phyloP scores from a whole-genome alignment of 2,888 invertebrate genomes.

The Calameuta pallipes region DNA sequence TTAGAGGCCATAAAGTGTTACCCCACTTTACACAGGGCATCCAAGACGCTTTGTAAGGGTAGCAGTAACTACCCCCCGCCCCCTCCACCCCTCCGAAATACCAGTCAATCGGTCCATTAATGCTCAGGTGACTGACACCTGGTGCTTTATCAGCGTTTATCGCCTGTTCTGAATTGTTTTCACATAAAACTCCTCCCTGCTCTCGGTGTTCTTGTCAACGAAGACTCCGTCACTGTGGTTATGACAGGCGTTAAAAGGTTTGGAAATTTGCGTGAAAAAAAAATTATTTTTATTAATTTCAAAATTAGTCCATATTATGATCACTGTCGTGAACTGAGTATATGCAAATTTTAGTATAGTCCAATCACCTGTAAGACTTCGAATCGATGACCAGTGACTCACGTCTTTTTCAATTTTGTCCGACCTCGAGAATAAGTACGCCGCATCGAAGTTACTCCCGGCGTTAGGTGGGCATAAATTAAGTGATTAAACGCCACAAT shows the following conservation, averaged over 20 bases:
- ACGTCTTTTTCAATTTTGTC: not conserved
- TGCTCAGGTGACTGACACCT: not conserved
- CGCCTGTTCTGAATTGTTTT: not conserved
- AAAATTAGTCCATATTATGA: not conserved
- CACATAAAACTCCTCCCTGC: not conserved
- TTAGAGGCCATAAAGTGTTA: slow-evolving; percentile 32
- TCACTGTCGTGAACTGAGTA: not conserved
- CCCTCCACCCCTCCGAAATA: not conserved
- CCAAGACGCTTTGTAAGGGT: not conserved
- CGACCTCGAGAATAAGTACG: not conserved
- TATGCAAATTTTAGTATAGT: too few species aligned
- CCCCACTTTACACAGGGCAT: not conserved
- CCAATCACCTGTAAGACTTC: not conserved
- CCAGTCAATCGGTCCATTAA: not conserved
- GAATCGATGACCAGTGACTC: not conserved
- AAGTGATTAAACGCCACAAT: not conserved
- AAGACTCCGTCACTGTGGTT: not conserved
- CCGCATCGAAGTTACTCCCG: not conserved
- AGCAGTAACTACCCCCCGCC: not conserved
- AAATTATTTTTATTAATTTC: not conserved
- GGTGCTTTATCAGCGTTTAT: not conserved
- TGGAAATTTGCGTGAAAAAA: not conserved
- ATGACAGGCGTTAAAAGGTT: not conserved
- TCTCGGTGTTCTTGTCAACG: not conserved
- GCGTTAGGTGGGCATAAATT: slow-evolving; percentile 1